Conservation (phyloP, 2,888 invertebrate species). For the Yponomeuta sedellus region DNA sequence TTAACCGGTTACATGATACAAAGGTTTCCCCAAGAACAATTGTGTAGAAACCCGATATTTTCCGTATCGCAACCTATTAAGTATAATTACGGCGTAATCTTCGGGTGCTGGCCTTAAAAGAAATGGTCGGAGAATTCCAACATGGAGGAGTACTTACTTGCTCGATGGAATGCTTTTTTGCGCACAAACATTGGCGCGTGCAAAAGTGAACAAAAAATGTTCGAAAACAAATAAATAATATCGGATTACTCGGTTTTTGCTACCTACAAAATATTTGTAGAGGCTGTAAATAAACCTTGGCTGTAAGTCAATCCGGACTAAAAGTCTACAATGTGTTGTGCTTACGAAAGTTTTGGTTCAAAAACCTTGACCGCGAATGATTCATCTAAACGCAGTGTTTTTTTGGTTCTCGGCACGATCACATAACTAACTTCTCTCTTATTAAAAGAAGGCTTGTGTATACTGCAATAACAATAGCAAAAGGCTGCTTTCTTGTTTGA, state of each 20-base stretch:
- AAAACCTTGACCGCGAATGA: too few relatives aligned
- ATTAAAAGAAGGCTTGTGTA: too few relatives aligned
- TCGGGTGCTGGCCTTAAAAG: conserved; percentile 14
- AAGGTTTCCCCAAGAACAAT: conserved; percentile 29
- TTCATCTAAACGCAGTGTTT: too few relatives aligned
- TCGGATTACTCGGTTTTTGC: conserved; percentile 3
- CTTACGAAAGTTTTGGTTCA: too few relatives aligned
- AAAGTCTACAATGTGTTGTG: too few relatives aligned
- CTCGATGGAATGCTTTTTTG: neutral
- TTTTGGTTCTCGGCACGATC: too few relatives aligned
- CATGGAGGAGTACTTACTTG: neutral
- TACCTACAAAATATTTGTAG: neutral
- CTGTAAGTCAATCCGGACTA: too few relatives aligned
- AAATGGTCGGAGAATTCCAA: conserved; percentile 18
- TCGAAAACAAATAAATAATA: conserved; percentile 6
- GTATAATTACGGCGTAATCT: conserved; percentile 29
- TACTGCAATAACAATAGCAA: too few relatives aligned
- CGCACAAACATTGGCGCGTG: conserved; percentile 6
- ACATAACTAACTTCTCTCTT: too few relatives aligned
- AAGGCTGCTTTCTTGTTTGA: too few relatives aligned
- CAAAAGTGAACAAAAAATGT: conserved; percentile 1
- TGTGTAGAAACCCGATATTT: conserved; percentile 50
- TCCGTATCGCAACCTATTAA: conserved; percentile 29
- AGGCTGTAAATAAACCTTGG: neutral
- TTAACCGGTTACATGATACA: conserved; percentile 24